Evolutionary conservation across 2,888 invertebrate genomes (phyloP), one percentile per base, ranked within the genome.

Genomic region (Drosophila testacea): DNA sequence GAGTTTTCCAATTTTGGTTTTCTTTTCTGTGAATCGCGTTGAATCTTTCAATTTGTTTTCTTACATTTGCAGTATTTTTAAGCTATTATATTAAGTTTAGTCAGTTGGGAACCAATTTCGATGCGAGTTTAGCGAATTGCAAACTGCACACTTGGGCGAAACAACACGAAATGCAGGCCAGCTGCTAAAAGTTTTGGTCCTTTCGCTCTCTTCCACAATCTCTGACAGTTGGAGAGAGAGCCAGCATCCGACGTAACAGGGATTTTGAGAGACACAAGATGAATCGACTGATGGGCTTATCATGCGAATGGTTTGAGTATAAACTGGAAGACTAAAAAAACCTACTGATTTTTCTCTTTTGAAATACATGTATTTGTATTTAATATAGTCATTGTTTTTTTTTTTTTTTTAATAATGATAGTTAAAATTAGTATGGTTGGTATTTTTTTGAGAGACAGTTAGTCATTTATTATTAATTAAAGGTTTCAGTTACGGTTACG

Each of bases 151-250:
- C 83, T 78, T 77, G 77, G 89, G 86, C 84, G 74, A 73, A 83
- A 81, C 71, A 86, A 79, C 73, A 61, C 76, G 83, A 85, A 90
- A 89, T 90, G 90, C 85, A 91, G 65, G 65, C 79, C 89, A 89
- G 86, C 83, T 89, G 83, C 89, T 88, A 46, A 56, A 70, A 76
- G n/a, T 59, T 50, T 68, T 62, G 79, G 69, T 68, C 69, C 75
- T 65, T 73, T 67, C 47, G 67, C 70, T 80, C 81, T 77, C 59
- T 38, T 13, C 6, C 27, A 60, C 56, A 13, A 27, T n/a, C 36
- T 55, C 51, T 84, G 73, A 68, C 85, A 77, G 65, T 67, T 83
- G 52, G 30, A 44, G 65, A 64, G 65, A 68, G 42, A 76, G 56
- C 51, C 79, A 76, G 75, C 79, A 79, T 76, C 75, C 39, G 4